Evolutionary conservation across 2,797 vertebrate species (phyloP).

Genomic region (Cyclopterus lumpus): DNA sequence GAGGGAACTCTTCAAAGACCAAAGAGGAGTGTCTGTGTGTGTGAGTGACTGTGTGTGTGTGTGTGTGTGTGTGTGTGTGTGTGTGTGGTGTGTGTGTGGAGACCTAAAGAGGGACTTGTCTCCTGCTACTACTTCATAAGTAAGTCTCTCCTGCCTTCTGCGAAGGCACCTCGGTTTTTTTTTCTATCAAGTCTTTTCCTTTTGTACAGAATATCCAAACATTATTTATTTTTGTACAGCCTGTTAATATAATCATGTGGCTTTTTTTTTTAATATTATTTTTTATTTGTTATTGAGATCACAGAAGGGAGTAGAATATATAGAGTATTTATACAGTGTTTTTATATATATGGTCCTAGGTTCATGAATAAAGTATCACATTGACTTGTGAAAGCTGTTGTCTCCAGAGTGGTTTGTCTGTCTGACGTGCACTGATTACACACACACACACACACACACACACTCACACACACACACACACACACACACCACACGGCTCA

Average conservation of each 20-base stretch:
- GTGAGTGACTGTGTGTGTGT: slow-evolving; percentile 47
- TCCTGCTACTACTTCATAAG: slow-evolving; percentile 96
- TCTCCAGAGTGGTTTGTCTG: slow-evolving; percentile 58
- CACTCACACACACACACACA: not conserved
- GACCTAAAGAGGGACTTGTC: slow-evolving; percentile 81
- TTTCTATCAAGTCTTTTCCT: slow-evolving; percentile 70
- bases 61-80: slow-evolving; percentile 54
- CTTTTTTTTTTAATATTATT: slow-evolving; percentile 90
- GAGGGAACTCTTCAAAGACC: slow-evolving; percentile 73
- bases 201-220: slow-evolving; percentile 96
- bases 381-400: slow-evolving; percentile 73
- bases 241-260: slow-evolving; percentile 93
- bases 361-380: slow-evolving; percentile 87
- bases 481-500: not conserved
- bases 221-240: slow-evolving; percentile 99
- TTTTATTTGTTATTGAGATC: slow-evolving; percentile 86
- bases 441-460: too few relatives aligned
- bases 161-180: slow-evolving; percentile 85
- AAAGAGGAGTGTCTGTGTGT: slow-evolving; percentile 69
- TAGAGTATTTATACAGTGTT: slow-evolving; percentile 99
- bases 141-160: slow-evolving; percentile 94
- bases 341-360: slow-evolving; percentile 84
- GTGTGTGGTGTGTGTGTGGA: slow-evolving; percentile 55
- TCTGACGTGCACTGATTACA: not conserved
- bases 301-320: slow-evolving; percentile 94